Evolutionary conservation across 2,888 invertebrate genomes (phyloP), one percentile per base, ranked within the genome.

Genomic region (Uropetala carovei): DNA sequence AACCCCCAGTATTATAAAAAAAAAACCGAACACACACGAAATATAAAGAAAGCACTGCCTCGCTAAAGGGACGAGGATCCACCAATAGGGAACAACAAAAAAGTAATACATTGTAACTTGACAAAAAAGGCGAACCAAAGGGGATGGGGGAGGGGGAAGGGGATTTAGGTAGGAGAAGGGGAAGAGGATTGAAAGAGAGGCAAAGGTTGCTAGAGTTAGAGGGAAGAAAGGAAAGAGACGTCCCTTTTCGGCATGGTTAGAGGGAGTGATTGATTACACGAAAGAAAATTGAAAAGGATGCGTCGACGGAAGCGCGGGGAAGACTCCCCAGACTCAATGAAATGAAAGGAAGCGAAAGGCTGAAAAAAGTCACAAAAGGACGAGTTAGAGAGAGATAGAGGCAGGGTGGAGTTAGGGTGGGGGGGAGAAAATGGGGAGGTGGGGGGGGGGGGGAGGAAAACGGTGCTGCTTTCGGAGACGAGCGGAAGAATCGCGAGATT

Each of bases 211-310:
- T 10, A 68, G 68, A 68, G 22, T 68, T 22, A 60, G 89, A 89
- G 58, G 18, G 16, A 43, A 82, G 82, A 43, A 43, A 43, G 83
- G 56, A 57, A 83, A 43, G 56, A 57, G 43, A 56, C 64, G 64
- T 89, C 89, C 89, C 68, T 89, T 68, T 86, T 64, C 89, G 89
- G 89, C 64, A 89, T 89, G 64, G 89, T 89, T 89, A 89, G 89
- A 60, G 89, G 60, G 89, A 89, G 89, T 89, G 89, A 89, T 89
- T 89, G 89, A 89, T 89, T 89, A 89, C 89, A 89, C 30, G 89
- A 89, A 89, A 64, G 89, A 89, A 89, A 89, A 89, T 89, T 89
- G 89, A 89, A 89, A 89, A 89, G 89, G 89, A 89, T 89, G 89
- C 89, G 89, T 89, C 89, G 64, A 89, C 89, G 89, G 89, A 89